These are phyloP conservation scores for Sylvietta virens DNA, from an alignment of 2,113 vertebrate species.

Conservation along the genomic window DNA sequence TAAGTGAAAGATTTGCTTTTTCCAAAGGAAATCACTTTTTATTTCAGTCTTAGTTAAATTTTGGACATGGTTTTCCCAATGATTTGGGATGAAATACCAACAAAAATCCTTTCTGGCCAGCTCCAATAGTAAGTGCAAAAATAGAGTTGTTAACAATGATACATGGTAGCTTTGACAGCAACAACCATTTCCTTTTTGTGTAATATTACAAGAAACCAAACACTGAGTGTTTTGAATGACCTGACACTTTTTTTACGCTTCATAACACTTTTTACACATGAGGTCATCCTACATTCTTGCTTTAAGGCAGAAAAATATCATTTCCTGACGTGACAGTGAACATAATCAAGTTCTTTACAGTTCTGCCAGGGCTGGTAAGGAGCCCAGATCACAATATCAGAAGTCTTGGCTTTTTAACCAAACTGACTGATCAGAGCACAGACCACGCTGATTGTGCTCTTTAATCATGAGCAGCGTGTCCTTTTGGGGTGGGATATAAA, in stretches of 20 bases:
- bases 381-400: not conserved
- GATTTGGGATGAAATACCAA: not conserved
- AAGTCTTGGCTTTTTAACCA: not conserved
- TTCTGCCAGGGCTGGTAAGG: slow-evolving; percentile 11
- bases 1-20: not conserved
- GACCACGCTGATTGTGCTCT: not conserved
- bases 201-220: slow-evolving; percentile 18
- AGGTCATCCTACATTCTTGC: not conserved
- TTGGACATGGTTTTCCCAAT: not conserved
- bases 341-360: not conserved
- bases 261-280: not conserved
- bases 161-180: not conserved
- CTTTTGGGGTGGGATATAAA: not conserved
- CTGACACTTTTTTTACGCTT: not conserved
- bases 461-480: not conserved
- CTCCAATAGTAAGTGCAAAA: not conserved
- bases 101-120: not conserved
- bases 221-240: not conserved
- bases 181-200: slow-evolving; percentile 46
- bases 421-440: not conserved
- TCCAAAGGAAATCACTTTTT: not conserved
- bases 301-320: slow-evolving; percentile 11
- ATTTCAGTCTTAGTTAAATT: not conserved
- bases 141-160: slow-evolving; percentile 26
- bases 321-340: slow-evolving; percentile 25